Base-by-base conservation (phyloP, 1,140 invertebrate genomes). In the Trypoxylus dichotomus region DNA sequence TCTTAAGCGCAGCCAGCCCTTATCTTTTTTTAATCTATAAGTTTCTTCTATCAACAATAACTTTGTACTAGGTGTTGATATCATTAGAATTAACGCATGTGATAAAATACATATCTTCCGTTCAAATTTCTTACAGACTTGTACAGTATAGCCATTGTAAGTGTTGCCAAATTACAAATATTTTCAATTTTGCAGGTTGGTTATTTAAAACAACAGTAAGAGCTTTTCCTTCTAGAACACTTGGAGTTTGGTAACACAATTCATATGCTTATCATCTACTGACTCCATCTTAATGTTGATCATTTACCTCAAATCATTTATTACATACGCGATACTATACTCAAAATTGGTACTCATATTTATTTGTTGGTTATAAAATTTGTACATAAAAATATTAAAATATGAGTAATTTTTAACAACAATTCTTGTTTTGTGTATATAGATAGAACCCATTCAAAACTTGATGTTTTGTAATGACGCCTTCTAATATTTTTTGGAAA, bases 1-100 rank as follows among this genome's bases (percentile, higher is more conserved):
- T 54, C 3, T 43, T 43, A 15, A 43, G 42, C 42, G 15, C 1
- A 43, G n/a, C 2, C 29, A 32, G 19, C 47, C 11, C 47, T n/a
- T 54, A 43, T 43, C 42, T 54, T 54, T 54, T 54, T n/a, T 54
- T 54, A 54, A 54, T 54, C 47, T 54, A 54, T 54, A 54, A 54
- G 15, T 54, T 54, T 54, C 47, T n/a, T 54, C 47, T 15, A 54
- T 54, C 47, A 54, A 54, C 15, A 54, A 19, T 54, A 54, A 54
- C 47, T 2, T 54, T 54, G 47, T 54, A 54, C 47, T 54, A 54
- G 47, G 47, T 54, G 47, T 54, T 54, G 47, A 54, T 13, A 54
- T 54, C 13, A 15, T 54, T 54, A 54, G 15, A 54, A 54, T 54
- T n/a, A 54, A 54, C 47, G 47, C 47, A 54, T 54, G 47, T 15